A percentile compares a stretch with the other conserved stretches of the same genome.
Evolutionary conservation across 2,888 invertebrate species (phyloP).

Genomic region (Cremastobaeus sp.): DNA sequence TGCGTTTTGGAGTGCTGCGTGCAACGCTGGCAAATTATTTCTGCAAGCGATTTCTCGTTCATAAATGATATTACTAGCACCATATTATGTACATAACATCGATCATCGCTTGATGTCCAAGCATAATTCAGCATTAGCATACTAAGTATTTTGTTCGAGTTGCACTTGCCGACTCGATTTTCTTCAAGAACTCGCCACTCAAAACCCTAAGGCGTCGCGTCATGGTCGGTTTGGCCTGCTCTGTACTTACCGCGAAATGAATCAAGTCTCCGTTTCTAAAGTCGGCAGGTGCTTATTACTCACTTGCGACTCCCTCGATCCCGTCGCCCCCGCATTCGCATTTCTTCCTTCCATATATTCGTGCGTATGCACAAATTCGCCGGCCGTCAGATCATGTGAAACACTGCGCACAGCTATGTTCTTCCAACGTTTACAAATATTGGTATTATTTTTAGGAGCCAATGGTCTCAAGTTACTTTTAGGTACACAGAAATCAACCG

Average conservation of each 20-base stretch:
- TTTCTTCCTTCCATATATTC: conserved; percentile 57
- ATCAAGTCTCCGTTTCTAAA: conserved; percentile 76
- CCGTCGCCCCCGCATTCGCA: conserved; percentile 46
- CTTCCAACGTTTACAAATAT: conserved; percentile 67
- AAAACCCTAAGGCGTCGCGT: conserved; percentile 71
- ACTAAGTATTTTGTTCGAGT: conserved; percentile 51
- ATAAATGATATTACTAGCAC: conserved; percentile 40
- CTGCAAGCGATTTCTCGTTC: conserved; percentile 38
- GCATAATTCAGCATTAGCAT: conserved; percentile 51
- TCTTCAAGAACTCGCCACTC: conserved; percentile 53
- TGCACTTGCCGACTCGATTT: conserved; percentile 37
- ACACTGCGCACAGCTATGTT: conserved; percentile 63
- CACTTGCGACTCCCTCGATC: conserved; percentile 64
- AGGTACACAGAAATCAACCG: conserved; percentile 24
- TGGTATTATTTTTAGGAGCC: conserved; percentile 42
- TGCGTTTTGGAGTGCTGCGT: conserved; percentile 5
- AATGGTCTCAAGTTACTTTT: conserved; percentile 13
- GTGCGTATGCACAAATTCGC: conserved; percentile 69
- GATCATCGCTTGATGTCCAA: conserved; percentile 35
- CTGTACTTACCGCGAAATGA: conserved; percentile 78
- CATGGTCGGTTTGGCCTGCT: conserved; percentile 68
- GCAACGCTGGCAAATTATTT: conserved; percentile 30
- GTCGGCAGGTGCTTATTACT: conserved; percentile 78
- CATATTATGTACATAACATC: conserved; percentile 43
- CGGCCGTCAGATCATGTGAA: conserved; percentile 72